Base-by-base conservation (phyloP, 2,888 invertebrate species). In the Leptopterna dolabrata region DNA sequence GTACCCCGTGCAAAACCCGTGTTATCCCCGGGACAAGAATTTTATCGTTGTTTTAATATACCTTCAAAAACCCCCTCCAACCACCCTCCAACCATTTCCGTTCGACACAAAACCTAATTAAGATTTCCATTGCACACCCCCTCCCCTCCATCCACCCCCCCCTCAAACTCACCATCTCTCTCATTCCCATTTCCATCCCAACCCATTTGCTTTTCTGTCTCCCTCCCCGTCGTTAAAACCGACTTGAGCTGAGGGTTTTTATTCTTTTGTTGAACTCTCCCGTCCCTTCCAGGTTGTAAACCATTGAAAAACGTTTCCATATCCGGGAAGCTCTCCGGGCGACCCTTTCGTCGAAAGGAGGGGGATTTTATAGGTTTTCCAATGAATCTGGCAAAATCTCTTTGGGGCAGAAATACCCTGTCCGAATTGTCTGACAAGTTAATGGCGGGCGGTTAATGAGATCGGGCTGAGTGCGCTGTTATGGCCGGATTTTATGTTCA, bases 31-130 rank as follows among this genome's bases (percentile, higher is more conserved):
- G 63, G 63, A 63, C 63, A 63, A 63, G 63, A 63, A 63, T 63
- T 63, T 63, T 63, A 63, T 63, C 63, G 63, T 63, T 24, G 63
- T 63, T 63, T 63, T 63, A 63, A 63, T 63, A 63, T 63, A 63
- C 63, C 63, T 63, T 63, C 63, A 11, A 16, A n/a, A n/a, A n/a
- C n/a, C n/a, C n/a, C n/a, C n/a, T 55, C 55, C 55, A 19, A 19
- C 55, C 63, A 9, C 24, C 63, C 63, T 0, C 27, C 4, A 6
- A n/a, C 16, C 51, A 14, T n/a, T n/a, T 0, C 51, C 51, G 51
- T 63, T 63, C 63, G 63, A 63, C 24, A 19, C 63, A 63, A 63
- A n/a, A 63, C 63, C 63, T 63, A 63, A 63, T 63, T 63, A 63
- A 63, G 63, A 63, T 63, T 63, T 63, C 27, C 63, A 63, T 63